Conservation (phyloP, 2,113 vertebrate species). For the Protomyctophum bolini region DNA sequence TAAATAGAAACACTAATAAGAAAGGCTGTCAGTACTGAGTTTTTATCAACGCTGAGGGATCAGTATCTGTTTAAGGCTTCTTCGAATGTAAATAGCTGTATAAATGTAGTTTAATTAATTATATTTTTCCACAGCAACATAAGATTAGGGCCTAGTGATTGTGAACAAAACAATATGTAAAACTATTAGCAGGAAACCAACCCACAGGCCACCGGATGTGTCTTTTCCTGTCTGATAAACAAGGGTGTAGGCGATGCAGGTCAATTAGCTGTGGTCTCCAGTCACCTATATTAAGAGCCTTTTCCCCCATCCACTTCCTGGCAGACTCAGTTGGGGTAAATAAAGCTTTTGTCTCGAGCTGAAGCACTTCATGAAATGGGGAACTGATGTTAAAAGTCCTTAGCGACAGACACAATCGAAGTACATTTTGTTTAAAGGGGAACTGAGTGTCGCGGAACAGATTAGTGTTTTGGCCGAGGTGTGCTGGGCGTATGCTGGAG, state of each 20-base stretch:
- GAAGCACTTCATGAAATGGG: conserved; percentile 1
- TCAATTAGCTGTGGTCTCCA: background rate
- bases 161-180: background rate
- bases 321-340: conserved; percentile 3
- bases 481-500: no score
- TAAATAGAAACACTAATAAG: no score
- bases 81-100: no score
- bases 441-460: no score
- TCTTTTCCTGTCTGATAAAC: conserved; percentile 43
- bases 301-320: background rate
- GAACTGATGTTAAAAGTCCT: background rate
- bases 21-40: no score
- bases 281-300: background rate
- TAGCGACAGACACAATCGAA: no score
- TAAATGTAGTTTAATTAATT: no score
- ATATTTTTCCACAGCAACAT: background rate
- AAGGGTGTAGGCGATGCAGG: background rate
- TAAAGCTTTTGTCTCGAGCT: background rate
- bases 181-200: conserved; percentile 33
- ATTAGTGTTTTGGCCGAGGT: no score
- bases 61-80: no score
- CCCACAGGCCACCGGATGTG: background rate
- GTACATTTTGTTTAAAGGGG: no score
- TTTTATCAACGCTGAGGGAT: no score
- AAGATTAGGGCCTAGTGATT: no score